Evolutionary conservation across 2,888 invertebrate species (phyloP).

Genomic region (Drosophila atripex): DNA sequence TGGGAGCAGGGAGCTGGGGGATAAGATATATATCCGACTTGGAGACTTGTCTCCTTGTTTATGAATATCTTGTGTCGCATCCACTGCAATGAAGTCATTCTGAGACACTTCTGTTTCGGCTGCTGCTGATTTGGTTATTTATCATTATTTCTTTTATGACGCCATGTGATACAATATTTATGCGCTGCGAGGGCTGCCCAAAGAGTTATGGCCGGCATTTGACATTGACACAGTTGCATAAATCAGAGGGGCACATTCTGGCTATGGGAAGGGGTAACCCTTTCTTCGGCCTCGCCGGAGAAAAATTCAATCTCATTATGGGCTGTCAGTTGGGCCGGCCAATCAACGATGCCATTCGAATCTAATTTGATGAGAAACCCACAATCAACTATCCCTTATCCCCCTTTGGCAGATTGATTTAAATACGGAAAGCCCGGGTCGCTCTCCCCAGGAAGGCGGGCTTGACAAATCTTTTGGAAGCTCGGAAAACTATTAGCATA

Average conservation of each 20-base stretch:
- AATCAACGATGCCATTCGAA: conserved; percentile 55
- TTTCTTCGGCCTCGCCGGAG: conserved; percentile 38
- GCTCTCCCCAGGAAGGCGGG: conserved; percentile 37
- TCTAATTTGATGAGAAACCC: conserved; percentile 53
- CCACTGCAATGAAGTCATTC: conserved; percentile 63
- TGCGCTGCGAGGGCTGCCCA: conserved; percentile 40
- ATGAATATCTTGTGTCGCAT: conserved; percentile 57
- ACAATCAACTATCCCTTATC: conserved; percentile 33
- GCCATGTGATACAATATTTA: conserved; percentile 77
- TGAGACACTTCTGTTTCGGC: conserved; percentile 50
- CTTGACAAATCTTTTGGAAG: conserved; percentile 65
- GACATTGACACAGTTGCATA: conserved; percentile 76
- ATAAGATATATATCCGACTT: conserved; percentile 34
- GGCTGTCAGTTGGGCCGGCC: conserved; percentile 58
- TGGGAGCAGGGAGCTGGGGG: not conserved
- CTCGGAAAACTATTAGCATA: conserved; percentile 72
- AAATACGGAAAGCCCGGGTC: conserved; percentile 54
- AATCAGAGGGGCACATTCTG: conserved; percentile 45
- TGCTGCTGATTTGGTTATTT: conserved; percentile 77
- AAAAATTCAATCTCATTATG: conserved; percentile 54
- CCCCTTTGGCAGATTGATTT: conserved; percentile 63
- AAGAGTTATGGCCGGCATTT: conserved; percentile 64
- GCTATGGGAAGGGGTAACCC: conserved; percentile 37
- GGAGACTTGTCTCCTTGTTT: conserved; percentile 22
- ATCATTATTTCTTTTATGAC: conserved; percentile 76